Evolutionary conservation across 1,140 invertebrate genomes (phyloP).

Genomic region (Homarus americanus): DNA sequence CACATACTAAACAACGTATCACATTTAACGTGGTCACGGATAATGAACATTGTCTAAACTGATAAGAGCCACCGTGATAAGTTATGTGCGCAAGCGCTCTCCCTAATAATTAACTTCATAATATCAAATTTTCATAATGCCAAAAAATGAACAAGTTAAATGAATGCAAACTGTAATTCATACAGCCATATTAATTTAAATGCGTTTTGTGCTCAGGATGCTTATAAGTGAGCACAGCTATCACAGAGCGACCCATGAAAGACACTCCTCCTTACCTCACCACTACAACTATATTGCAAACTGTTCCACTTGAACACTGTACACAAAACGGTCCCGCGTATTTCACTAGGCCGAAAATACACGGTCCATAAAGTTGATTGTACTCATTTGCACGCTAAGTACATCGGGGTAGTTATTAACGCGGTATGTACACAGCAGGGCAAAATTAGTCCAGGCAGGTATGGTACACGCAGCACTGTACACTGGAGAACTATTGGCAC

Average conservation of each 20-base stretch:
- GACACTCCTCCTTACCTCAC: slow-evolving; percentile 60
- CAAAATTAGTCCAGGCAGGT: slow-evolving; percentile 45
- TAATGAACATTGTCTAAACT: slow-evolving; percentile 45
- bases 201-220: slow-evolving; percentile 46
- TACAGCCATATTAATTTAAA: slow-evolving; percentile 54
- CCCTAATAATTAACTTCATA: neutral
- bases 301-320: slow-evolving; percentile 67
- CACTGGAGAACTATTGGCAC: slow-evolving; percentile 62
- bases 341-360: slow-evolving; percentile 38
- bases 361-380: slow-evolving; percentile 55
- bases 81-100: slow-evolving; percentile 34
- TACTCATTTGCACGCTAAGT: slow-evolving; percentile 70
- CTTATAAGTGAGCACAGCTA: slow-evolving; percentile 57
- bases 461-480: slow-evolving; percentile 56
- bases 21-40: slow-evolving; percentile 68
- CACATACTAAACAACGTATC: slow-evolving; percentile 72
- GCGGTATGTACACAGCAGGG: slow-evolving; percentile 61
- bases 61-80: slow-evolving; percentile 50
- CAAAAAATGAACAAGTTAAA: neutral
- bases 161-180: slow-evolving; percentile 19
- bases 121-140: slow-evolving; percentile 4
- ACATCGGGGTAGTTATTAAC: slow-evolving; percentile 57
- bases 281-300: slow-evolving; percentile 71
- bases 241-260: slow-evolving; percentile 66
- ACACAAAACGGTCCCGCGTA: slow-evolving; percentile 59